These are phyloP conservation scores for Solea solea DNA, from an alignment of 2,113 vertebrate species.

Conservation along the genomic window DNA sequence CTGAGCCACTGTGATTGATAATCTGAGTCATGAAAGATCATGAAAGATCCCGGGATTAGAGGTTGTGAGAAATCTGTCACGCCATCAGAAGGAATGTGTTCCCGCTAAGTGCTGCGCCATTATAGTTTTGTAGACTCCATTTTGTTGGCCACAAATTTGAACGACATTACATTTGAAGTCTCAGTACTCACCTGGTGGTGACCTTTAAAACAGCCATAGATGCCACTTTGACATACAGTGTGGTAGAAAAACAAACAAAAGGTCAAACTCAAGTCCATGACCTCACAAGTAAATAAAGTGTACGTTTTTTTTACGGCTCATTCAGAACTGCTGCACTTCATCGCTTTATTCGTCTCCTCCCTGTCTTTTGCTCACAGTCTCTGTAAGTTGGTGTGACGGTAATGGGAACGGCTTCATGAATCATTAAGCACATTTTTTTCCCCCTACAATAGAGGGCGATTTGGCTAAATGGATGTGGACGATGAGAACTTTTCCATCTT, in stretches of 20 bases:
- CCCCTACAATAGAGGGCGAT: conserved; percentile 41
- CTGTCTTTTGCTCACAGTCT: background rate
- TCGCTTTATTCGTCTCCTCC: background rate
- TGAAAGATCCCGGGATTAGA: too few species aligned
- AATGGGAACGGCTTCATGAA: conserved; percentile 66
- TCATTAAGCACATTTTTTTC: conserved; percentile 63
- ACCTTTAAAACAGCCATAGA: conserved; percentile 1
- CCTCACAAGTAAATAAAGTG: background rate
- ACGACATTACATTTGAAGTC: background rate
- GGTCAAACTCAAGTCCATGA: conserved; percentile 6
- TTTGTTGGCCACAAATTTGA: background rate
- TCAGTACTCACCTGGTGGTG: background rate
- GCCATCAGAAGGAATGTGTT: too few species aligned
- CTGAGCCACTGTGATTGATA: too few species aligned
- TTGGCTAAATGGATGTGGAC: conserved; percentile 61
- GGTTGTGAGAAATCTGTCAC: too few species aligned
- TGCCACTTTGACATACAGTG: background rate
- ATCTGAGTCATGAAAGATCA: too few species aligned
- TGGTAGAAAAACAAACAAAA: background rate
- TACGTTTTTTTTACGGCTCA: background rate
- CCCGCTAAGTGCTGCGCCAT: too few species aligned
- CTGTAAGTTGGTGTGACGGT: conserved; percentile 32
- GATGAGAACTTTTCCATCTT: conserved; percentile 56
- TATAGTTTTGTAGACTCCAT: too few species aligned
- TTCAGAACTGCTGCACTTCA: background rate